Evolutionary conservation across 2,888 invertebrate genomes (phyloP), one percentile per base, ranked within the genome.

Genomic region (Nemoura dubitans): DNA sequence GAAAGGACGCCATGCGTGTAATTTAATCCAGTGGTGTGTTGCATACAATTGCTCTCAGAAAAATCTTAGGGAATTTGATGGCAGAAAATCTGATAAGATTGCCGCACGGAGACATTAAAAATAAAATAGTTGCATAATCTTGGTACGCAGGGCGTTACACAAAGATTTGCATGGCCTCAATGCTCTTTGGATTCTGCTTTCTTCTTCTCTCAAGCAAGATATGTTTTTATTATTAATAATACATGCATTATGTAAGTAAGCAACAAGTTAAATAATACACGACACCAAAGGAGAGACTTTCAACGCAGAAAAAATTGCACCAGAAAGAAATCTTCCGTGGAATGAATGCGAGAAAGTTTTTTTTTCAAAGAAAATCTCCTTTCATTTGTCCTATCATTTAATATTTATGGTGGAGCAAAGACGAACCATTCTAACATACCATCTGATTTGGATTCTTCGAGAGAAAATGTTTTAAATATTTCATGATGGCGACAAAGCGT

Each of bases 401-500:
- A 59, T 59, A 59, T 59, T 59, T 59, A 59, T 59, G 59, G 59
- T 16, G 59, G 36, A 36, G 36, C 36, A 36, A 3, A 36, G 36
- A 36, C 36, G 36, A 59, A 59, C 59, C 59, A 21, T 59, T 59
- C 59, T 59, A 59, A 59, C 59, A 59, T 59, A 59, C 59, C 59
- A 59, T 59, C 59, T 59, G 59, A 59, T 59, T 59, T 59, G 59
- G 21, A 59, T 59, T 59, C 59, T 59, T 59, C 59, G 59, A 59
- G 59, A 59, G 59, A 59, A 59, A 78, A 78, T 78, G 27, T 78
- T 78, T 28, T 78, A 78, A 78, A 78, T 78, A 78, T 27, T 28
- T 78, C 78, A 78, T 78, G 78, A 78, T 78, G 26, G 78, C 78
- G 78, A 78, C 78, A 78, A 78, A 78, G 78, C 26, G 78, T 78